phyloP scores from a whole-genome alignment of 2,113 vertebrate species.

The Dunckerocampus dactyliophorus region DNA sequence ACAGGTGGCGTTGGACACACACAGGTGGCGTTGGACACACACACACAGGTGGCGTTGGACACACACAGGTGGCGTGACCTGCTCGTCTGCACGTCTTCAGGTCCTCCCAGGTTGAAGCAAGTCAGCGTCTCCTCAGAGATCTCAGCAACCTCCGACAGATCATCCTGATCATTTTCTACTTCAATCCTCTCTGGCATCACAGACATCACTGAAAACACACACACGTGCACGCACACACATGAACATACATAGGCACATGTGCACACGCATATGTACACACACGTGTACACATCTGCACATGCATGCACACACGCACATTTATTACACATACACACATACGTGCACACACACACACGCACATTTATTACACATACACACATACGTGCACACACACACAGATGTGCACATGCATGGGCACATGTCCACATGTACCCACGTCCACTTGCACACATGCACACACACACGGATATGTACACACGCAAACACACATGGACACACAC shows the following conservation, averaged over 20 bases:
- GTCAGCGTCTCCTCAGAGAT: slow-evolving; percentile 86
- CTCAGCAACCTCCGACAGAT: slow-evolving; percentile 72
- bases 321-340: slow-evolving; percentile 56
- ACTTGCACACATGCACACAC: too few relatives aligned
- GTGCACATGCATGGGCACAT: too few relatives aligned
- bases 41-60: too few relatives aligned
- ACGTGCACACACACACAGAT: too few relatives aligned
- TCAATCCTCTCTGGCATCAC: slow-evolving; percentile 85
- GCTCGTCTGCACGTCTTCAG: slow-evolving; percentile 71
- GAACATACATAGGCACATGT: slow-evolving; percentile 34
- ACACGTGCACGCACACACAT: slow-evolving; percentile 32
- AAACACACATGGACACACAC: too few relatives aligned
- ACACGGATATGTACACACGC: too few relatives aligned
- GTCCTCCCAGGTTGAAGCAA: slow-evolving; percentile 82
- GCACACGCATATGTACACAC: slow-evolving; percentile 40
- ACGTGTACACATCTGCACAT: slow-evolving; percentile 55
- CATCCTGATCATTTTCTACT: slow-evolving; percentile 80
- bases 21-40: too few relatives aligned
- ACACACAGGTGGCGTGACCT: slow-evolving; percentile 72
- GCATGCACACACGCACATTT: slow-evolving; percentile 29
- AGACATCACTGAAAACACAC: slow-evolving; percentile 51
- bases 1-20: too few relatives aligned
- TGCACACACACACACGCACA: slow-evolving; percentile 57
- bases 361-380: too few relatives aligned
- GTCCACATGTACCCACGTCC: too few relatives aligned